phyloP scores from a whole-genome alignment of 2,888 invertebrate species.

The Hydrotaea diabolus region DNA sequence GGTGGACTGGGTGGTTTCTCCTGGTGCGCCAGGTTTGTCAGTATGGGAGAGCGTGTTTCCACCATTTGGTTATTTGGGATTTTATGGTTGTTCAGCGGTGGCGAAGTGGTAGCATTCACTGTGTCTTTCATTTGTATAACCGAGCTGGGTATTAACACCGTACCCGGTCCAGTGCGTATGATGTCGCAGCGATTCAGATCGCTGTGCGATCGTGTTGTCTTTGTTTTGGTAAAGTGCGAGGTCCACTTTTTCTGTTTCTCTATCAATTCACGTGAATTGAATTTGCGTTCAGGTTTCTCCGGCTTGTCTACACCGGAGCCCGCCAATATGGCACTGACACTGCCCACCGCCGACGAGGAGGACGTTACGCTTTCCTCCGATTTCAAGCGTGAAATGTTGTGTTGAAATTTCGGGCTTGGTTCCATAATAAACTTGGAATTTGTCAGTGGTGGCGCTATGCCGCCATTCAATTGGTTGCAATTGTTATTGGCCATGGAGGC shows the following conservation, averaged over 20 bases:
- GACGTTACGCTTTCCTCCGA: constrained; percentile 81
- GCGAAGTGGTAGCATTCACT: constrained; percentile 51
- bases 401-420: constrained; percentile 75
- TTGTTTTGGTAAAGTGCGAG: constrained; percentile 91
- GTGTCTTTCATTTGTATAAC: constrained; percentile 75
- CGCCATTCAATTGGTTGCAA: constrained; percentile 79
- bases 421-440: constrained; percentile 78
- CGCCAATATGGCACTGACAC: constrained; percentile 51
- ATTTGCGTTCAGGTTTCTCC: constrained; percentile 91
- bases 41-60: constrained; percentile 69
- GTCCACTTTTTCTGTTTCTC: constrained; percentile 96
- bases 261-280: constrained; percentile 91
- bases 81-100: constrained; percentile 66
- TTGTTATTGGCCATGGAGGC: constrained; percentile 77
- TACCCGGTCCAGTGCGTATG: constrained; percentile 82
- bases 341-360: constrained; percentile 33
- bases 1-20: constrained; percentile 78
- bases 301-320: constrained; percentile 83
- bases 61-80: constrained; percentile 61
- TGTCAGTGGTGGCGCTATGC: constrained; percentile 68
- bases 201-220: constrained; percentile 84
- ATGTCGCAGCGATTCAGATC: constrained; percentile 84
- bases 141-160: constrained; percentile 81
- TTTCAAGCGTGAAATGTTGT: constrained; percentile 83
- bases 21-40: constrained; percentile 64